phyloP scores from a whole-genome alignment of 2,888 invertebrate genomes.

The Anticlea derivata region DNA sequence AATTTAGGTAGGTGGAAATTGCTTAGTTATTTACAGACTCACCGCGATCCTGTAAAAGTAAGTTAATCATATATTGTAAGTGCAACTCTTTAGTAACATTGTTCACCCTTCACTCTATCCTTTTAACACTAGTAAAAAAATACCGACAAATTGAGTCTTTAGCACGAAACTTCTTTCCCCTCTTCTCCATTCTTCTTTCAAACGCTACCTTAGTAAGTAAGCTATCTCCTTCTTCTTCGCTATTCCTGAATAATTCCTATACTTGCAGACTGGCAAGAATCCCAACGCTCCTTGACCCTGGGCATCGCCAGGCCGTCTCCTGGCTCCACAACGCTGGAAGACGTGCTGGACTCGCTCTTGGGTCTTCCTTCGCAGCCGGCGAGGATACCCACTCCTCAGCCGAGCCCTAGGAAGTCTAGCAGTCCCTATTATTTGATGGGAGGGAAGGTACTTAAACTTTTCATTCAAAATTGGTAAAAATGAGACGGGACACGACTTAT shows the following conservation, averaged over 20 bases:
- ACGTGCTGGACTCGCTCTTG: slow-evolving; percentile 95
- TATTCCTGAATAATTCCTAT: slow-evolving; percentile 32
- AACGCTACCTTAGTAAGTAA: background rate
- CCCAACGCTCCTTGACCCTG: slow-evolving; percentile 77
- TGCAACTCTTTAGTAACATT: background rate
- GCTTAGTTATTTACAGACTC: slow-evolving; percentile 17
- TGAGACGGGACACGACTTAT: background rate
- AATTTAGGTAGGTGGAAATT: background rate
- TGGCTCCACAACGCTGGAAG: slow-evolving; percentile 94
- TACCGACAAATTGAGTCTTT: background rate
- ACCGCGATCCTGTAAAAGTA: slow-evolving; percentile 13
- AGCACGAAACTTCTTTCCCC: slow-evolving; percentile 2
- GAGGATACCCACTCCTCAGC: slow-evolving; percentile 89
- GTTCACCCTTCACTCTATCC: background rate
- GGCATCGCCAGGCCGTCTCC: slow-evolving; percentile 87
- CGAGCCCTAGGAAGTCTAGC: slow-evolving; percentile 75
- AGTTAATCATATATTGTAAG: slow-evolving; percentile 9
- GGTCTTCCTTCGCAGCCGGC: slow-evolving; percentile 90
- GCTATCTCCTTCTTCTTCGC: slow-evolving; percentile 6
- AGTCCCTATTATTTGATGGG: slow-evolving; percentile 79
- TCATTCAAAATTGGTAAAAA: background rate
- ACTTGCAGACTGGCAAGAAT: slow-evolving; percentile 80
- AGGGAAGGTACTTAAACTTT: slow-evolving; percentile 64
- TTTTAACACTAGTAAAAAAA: background rate
- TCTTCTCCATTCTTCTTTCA: slow-evolving; percentile 4